Evolutionary conservation across 2,888 invertebrate species (phyloP).

Genomic region (Sphaerophoria taeniata): DNA sequence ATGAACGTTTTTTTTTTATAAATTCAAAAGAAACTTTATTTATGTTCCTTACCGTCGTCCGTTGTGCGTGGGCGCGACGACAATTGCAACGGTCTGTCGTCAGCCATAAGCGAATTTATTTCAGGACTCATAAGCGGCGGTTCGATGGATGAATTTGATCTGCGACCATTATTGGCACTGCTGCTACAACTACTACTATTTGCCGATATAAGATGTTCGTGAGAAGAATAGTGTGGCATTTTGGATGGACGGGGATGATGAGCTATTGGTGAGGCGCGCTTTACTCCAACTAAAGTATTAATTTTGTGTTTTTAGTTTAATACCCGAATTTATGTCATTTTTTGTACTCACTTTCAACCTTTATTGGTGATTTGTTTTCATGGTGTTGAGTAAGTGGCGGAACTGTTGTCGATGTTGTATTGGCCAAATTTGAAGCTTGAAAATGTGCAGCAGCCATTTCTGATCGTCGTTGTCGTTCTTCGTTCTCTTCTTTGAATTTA

Average conservation of each 20-base stretch:
- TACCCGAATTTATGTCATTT: conserved; percentile 3
- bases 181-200: conserved; percentile 78
- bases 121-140: conserved; percentile 86
- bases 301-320: neutral
- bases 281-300: conserved; percentile 79
- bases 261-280: conserved; percentile 84
- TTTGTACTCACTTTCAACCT: conserved; percentile 80
- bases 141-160: conserved; percentile 78
- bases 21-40: conserved; percentile 51
- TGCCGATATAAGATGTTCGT: conserved; percentile 71
- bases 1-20: conserved; percentile 7
- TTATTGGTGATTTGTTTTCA: conserved; percentile 76
- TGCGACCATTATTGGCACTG: conserved; percentile 79
- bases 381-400: conserved; percentile 57
- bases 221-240: conserved; percentile 80
- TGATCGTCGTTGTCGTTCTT: conserved; percentile 81
- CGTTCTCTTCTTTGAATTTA: conserved; percentile 84
- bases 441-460: conserved; percentile 77
- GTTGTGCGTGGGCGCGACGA: conserved; percentile 72
- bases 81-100: conserved; percentile 83
- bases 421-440: conserved; percentile 51
- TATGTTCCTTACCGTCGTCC: conserved; percentile 73
- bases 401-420: conserved; percentile 75
- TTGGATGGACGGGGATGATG: conserved; percentile 83
- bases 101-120: conserved; percentile 86